These are phyloP conservation scores for Origma solitaria DNA, from an alignment of 2,113 vertebrate species.

Conservation along the genomic window DNA sequence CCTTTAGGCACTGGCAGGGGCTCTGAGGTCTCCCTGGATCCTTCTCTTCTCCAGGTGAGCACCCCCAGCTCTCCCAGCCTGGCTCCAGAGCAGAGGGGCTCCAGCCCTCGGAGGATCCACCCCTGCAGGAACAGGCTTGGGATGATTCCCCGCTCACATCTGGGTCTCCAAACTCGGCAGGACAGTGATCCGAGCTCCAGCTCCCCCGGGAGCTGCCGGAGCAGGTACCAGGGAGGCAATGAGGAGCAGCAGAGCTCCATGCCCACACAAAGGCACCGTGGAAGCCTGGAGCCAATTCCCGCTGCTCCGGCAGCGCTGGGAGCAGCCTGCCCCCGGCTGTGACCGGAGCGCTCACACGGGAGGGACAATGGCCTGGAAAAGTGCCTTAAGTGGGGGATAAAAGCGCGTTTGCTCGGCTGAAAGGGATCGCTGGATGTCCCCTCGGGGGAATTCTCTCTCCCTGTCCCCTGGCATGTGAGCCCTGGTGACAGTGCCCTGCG, in stretches of 20 bases:
- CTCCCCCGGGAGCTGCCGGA: not conserved
- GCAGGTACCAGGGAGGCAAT: not conserved
- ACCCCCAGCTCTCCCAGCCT: not conserved
- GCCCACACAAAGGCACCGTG: not conserved
- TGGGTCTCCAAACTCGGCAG: not conserved
- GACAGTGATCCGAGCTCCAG: not conserved
- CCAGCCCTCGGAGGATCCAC: not conserved
- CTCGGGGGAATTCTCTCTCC: not conserved
- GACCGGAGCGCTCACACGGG: no score
- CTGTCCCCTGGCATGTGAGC: not conserved
- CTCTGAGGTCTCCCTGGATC: not conserved
- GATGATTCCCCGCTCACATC: no score
- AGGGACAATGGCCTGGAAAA: not conserved
- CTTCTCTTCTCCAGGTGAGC: not conserved
- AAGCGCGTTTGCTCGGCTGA: not conserved
- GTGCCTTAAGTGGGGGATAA: not conserved
- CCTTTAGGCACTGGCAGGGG: fast-evolving
- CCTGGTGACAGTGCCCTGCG: not conserved
- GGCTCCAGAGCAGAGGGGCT: not conserved
- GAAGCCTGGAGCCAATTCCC: not conserved
- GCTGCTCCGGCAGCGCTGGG: not conserved
- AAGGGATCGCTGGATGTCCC: not conserved
- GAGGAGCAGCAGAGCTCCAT: not conserved
- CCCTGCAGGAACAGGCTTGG: not conserved
- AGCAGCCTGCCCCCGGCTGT: not conserved